Evolutionary conservation across 92 coral and sea anemone genomes (phyloP).

Genomic region (Phymanthus crucifer): DNA sequence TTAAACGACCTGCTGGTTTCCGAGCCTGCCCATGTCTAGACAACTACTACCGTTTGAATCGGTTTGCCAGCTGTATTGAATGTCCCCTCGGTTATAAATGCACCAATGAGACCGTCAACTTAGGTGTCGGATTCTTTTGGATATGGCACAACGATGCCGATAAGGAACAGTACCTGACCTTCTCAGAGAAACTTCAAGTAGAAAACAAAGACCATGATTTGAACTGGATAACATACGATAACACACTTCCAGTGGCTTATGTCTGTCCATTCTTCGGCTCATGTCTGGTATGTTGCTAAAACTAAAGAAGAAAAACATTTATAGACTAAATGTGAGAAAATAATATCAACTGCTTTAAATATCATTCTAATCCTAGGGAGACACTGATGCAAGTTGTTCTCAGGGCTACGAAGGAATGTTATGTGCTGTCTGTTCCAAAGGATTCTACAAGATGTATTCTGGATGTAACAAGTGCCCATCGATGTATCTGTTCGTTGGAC

Average conservation of each 20-base stretch:
- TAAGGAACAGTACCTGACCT: neutral
- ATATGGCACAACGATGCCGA: neutral
- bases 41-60: neutral
- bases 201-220: constrained; percentile 5
- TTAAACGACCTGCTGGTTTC: neutral
- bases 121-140: neutral
- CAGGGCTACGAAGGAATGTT: neutral
- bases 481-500: constrained; percentile 2
- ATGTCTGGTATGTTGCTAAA: too few relatives aligned
- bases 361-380: neutral
- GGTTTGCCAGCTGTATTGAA: neutral
- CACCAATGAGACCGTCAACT: too few relatives aligned
- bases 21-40: neutral
- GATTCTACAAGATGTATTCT: constrained; percentile 10
- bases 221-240: too few relatives aligned
- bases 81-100: neutral
- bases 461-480: constrained; percentile 17
- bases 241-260: too few relatives aligned
- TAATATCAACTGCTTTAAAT: neutral
- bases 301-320: too few relatives aligned
- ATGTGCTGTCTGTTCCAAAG: constrained; percentile 2
- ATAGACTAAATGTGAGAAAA: too few relatives aligned
- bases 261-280: too few relatives aligned
- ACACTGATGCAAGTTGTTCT: constrained; percentile 1
- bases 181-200: neutral